Evolutionary conservation across 1,140 invertebrate genomes (phyloP).

Genomic region (Bradysia coprophila): DNA sequence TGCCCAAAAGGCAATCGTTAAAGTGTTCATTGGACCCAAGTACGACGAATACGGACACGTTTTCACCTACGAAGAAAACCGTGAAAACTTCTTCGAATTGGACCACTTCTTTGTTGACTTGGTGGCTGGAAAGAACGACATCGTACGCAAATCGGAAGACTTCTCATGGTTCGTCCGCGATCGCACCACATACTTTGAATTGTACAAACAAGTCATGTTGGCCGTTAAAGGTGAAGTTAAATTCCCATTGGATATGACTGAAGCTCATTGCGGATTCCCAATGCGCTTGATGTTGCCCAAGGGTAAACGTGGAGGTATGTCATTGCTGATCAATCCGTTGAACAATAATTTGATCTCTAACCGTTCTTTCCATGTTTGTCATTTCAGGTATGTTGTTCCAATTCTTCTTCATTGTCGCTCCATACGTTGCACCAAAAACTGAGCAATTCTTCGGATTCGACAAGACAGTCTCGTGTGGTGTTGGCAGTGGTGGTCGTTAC

Average conservation of each 20-base stretch:
- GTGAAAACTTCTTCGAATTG: constrained; percentile 31
- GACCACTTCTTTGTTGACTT: constrained; percentile 34
- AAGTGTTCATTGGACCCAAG: constrained; percentile 37
- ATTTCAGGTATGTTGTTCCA: constrained; percentile 35
- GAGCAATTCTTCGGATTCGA: constrained; percentile 18
- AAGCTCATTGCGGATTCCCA: constrained; percentile 32
- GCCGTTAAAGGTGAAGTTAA: constrained; percentile 21
- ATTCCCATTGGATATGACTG: constrained; percentile 21
- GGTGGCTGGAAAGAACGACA: constrained; percentile 31
- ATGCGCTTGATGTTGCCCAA: constrained; percentile 37
- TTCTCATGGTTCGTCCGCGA: constrained; percentile 28
- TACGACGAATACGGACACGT: constrained; percentile 26
- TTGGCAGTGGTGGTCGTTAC: constrained; percentile 18
- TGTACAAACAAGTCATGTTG: constrained; percentile 19
- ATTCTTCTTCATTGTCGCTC: constrained; percentile 35
- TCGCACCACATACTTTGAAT: constrained; percentile 18
- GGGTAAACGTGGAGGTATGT: constrained; percentile 35
- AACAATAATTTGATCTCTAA: too few relatives aligned
- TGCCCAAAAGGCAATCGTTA: constrained; percentile 28
- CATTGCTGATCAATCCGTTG: too few relatives aligned
- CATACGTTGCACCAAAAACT: constrained; percentile 18
- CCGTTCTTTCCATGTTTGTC: too few relatives aligned
- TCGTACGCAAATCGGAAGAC: constrained; percentile 30
- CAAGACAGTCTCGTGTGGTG: constrained; percentile 15
- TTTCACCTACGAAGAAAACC: constrained; percentile 27